A percentile compares a stretch with the other conserved stretches of the same genome.
Conservation (phyloP, 2,113 vertebrate genomes). For the Empidonax traillii region DNA sequence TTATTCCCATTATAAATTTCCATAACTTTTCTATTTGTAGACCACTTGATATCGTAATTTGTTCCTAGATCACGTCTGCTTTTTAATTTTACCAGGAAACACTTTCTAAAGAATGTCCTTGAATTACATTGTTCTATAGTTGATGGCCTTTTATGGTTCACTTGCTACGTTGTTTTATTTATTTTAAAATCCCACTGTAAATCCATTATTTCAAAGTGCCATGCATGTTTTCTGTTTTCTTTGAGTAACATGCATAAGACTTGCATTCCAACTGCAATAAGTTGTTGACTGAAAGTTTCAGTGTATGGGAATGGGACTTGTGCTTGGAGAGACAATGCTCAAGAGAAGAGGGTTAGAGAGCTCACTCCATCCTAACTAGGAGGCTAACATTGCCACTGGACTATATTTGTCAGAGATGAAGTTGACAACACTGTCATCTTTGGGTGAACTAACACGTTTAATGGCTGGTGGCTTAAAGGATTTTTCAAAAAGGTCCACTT, state of each 20-base stretch:
- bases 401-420: background rate
- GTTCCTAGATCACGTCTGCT: background rate
- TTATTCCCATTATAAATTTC: conserved; percentile 31
- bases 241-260: background rate
- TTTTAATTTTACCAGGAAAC: conserved; percentile 6
- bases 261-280: background rate
- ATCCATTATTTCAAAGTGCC: background rate
- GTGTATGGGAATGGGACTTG: background rate
- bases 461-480: background rate
- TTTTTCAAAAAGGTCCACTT: background rate
- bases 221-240: background rate
- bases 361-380: background rate
- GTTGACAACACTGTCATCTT: background rate
- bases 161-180: background rate
- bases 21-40: conserved; percentile 20
- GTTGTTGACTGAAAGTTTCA: background rate
- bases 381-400: background rate
- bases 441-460: background rate
- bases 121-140: background rate
- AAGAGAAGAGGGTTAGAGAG: background rate
- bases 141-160: background rate
- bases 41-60: conserved; percentile 6
- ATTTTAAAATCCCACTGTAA: background rate
- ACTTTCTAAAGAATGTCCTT: background rate
- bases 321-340: background rate